Evolutionary conservation across 2,888 invertebrate species (phyloP), one percentile per base, ranked within the genome.

Genomic region (Meliscaeva auricollis): DNA sequence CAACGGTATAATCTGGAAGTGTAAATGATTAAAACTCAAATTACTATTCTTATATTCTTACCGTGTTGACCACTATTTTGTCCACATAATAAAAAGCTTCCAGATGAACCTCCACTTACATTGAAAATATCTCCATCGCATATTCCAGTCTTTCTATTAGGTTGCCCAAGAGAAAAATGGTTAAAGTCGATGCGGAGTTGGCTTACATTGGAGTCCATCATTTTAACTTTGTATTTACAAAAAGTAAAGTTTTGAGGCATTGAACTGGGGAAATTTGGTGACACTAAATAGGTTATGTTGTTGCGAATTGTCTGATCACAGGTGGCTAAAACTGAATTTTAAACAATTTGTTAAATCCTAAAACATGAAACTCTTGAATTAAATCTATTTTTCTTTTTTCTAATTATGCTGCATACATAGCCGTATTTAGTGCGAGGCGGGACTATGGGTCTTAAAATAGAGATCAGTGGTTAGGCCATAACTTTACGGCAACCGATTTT

Each of bases 31-130:
- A 6, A 44, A 17, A 9, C 22, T 9, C 13, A 48, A 11, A 38
- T 11, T 38, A 3, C 26, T 20, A 50, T 17, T 13, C 4, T 32
- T 77, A 11, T 20, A 8, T 89, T 93, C 94, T 94, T 91, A 97
- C 97, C 93, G 88, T 97, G 97, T 88, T 97, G 97, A 13, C 96
- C 96, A 89, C 96, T 96, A 90, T 97, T 97, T 90, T 96, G 95
- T 0, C 97, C 97, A 89, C 97, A 97, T 9, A 97, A 88, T 13
- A 93, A 94, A 87, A 97, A 93, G 70, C 93, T 93, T 64, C 93
- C 93, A 1, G 90, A 90, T 0, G 93, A 92, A 4, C 94, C 94
- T 0, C 94, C 95, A 17, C 91, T 91, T 80, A 96, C 90, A 1
- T 93, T 91, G 91, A 96, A 95, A 7, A 94, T 93, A 89, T 97